A percentile compares a stretch with the other conserved stretches of the same genome.
Conservation (phyloP, 2,797 vertebrate species). For the Heterohyrax brucei region DNA sequence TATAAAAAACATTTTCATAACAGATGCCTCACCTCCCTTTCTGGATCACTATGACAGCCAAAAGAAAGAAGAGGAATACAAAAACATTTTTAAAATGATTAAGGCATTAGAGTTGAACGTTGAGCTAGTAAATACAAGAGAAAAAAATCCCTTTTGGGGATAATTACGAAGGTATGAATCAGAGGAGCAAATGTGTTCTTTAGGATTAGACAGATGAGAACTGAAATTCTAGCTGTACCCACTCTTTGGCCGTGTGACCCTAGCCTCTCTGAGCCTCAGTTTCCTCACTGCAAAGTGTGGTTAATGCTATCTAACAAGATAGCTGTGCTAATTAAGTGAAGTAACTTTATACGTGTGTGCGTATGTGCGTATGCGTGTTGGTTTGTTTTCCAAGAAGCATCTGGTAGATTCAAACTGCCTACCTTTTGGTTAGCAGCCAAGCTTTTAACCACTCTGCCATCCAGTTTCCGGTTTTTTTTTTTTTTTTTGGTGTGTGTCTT, state of each 20-base stretch:
- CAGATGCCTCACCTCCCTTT: neutral
- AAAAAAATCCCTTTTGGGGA: neutral
- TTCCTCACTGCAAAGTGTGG: slow-evolving; percentile 1
- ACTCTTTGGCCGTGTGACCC: neutral
- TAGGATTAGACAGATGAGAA: neutral
- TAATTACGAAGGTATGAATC: neutral
- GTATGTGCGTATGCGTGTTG: too few species aligned
- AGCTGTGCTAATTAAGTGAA: neutral
- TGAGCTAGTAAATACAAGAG: neutral
- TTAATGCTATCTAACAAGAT: neutral
- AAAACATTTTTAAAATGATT: slow-evolving; percentile 39
- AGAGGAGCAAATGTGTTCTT: slow-evolving; percentile 20
- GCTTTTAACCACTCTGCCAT: too few species aligned
- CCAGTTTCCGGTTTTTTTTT: neutral
- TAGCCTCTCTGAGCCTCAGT: neutral
- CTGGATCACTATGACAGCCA: neutral
- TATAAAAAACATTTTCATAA: neutral
- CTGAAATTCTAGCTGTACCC: neutral
- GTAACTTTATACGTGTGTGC: too few species aligned
- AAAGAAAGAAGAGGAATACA: slow-evolving; percentile 41
- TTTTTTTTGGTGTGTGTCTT: neutral
- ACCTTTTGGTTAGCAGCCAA: too few species aligned
- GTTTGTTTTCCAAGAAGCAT: too few species aligned
- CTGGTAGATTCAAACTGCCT: too few species aligned
- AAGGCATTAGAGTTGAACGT: neutral